These are phyloP conservation scores for Holacanthus passer DNA, from an alignment of 2,113 vertebrate species.

Conservation along the genomic window DNA sequence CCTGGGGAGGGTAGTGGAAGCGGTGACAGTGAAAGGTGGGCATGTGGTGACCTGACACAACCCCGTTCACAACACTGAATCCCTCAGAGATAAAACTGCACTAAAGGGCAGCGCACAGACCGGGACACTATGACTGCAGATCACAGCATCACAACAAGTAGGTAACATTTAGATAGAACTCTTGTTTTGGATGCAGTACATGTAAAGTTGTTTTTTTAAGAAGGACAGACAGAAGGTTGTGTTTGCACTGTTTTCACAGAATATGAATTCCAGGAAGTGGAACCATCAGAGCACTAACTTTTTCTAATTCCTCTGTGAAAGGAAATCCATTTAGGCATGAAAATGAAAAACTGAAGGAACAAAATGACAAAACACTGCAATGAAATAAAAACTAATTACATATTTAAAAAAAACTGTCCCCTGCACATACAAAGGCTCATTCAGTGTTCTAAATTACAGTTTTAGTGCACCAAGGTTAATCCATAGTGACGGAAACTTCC, in stretches of 20 bases:
- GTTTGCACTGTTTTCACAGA: neutral
- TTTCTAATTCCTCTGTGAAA: neutral
- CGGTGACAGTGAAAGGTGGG: slow-evolving; percentile 27
- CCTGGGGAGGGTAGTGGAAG: slow-evolving; percentile 8
- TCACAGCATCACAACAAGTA: slow-evolving; percentile 11
- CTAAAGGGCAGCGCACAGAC: slow-evolving; percentile 24
- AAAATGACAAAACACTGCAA: neutral
- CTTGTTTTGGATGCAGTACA: no score
- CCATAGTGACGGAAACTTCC: neutral
- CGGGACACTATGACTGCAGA: neutral
- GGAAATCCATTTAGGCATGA: neutral
- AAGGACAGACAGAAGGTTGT: neutral
- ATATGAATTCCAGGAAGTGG: neutral
- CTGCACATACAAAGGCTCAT: neutral
- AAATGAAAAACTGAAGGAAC: neutral
- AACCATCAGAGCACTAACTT: neutral
- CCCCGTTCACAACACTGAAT: slow-evolving; percentile 20
- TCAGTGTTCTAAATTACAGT: neutral
- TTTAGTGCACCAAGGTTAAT: neutral
- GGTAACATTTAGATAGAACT: neutral
- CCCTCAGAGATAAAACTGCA: slow-evolving; percentile 24
- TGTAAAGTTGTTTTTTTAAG: neutral
- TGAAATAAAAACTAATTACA: neutral
- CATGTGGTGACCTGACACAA: slow-evolving; percentile 35
- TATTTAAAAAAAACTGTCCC: neutral